These are phyloP conservation scores for Hylaeus volcanicus DNA, from an alignment of 1,140 invertebrate genomes.

Conservation along the genomic window DNA sequence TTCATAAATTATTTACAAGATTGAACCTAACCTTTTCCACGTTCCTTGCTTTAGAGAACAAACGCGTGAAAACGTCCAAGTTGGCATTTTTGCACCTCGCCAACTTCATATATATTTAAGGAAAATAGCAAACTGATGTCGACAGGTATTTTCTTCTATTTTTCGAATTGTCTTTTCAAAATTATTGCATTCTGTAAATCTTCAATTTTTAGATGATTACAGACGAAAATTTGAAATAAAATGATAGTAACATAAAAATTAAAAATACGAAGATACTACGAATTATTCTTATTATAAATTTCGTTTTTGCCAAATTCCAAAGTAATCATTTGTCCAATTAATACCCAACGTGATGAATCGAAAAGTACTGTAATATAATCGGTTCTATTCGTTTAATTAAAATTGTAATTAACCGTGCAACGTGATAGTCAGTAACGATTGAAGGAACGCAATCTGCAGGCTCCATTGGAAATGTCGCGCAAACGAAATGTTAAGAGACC, in stretches of 20 bases:
- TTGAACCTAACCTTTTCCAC: background rate
- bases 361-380: too few relatives aligned
- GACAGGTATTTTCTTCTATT: background rate
- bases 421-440: background rate
- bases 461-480: slow-evolving; percentile 1
- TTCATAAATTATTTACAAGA: slow-evolving; percentile 47
- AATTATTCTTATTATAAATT: too few relatives aligned
- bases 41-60: background rate
- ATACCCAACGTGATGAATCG: too few relatives aligned
- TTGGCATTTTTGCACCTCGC: background rate
- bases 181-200: too few relatives aligned
- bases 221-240: too few relatives aligned
- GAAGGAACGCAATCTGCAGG: too few relatives aligned
- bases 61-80: background rate
- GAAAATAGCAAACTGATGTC: background rate
- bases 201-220: too few relatives aligned
- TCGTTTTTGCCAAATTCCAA: too few relatives aligned
- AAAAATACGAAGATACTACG: too few relatives aligned
- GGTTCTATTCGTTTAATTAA: background rate
- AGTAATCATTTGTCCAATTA: too few relatives aligned
- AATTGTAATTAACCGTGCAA: background rate
- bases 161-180: too few relatives aligned
- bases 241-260: too few relatives aligned
- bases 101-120: background rate
- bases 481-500: slow-evolving; percentile 2